These are phyloP conservation scores for Todiramphus saurophagus DNA, from an alignment of 2,113 vertebrate species.

Conservation along the genomic window DNA sequence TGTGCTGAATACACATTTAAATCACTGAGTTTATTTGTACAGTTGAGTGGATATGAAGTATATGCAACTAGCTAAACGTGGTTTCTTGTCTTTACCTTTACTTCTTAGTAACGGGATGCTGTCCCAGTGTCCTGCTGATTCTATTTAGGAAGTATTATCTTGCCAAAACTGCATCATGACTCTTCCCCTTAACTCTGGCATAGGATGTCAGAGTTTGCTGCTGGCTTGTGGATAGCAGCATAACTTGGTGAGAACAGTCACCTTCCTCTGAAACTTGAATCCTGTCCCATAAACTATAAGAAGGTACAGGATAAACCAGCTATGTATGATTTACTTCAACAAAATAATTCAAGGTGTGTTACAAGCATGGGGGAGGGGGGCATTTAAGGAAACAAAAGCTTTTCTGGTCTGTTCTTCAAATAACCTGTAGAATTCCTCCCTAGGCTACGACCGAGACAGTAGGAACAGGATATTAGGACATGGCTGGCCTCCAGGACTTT, in stretches of 20 bases:
- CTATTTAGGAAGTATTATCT: background rate
- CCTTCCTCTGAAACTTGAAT: background rate
- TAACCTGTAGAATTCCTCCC: background rate
- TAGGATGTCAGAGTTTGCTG: background rate
- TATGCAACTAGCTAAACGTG: background rate
- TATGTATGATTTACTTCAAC: background rate
- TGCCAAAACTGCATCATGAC: background rate
- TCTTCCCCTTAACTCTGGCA: background rate
- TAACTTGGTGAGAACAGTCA: background rate
- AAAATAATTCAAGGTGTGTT: background rate
- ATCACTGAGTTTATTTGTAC: background rate
- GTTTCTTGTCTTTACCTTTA: background rate
- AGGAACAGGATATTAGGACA: background rate
- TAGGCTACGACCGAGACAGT: background rate
- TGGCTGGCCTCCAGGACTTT: background rate
- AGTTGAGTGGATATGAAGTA: background rate
- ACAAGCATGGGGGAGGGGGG: background rate
- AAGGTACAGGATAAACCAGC: background rate
- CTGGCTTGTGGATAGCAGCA: rapidly evolving
- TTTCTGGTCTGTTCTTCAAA: background rate
- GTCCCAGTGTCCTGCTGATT: background rate
- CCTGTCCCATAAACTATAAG: background rate
- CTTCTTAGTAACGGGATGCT: background rate
- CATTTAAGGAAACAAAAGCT: background rate
- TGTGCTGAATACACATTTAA: background rate